A percentile compares a stretch with the other conserved stretches of the same genome.
These are phyloP conservation scores for Drosophila subobscura DNA, from an alignment of 1,140 invertebrate species.

Conservation along the genomic window DNA sequence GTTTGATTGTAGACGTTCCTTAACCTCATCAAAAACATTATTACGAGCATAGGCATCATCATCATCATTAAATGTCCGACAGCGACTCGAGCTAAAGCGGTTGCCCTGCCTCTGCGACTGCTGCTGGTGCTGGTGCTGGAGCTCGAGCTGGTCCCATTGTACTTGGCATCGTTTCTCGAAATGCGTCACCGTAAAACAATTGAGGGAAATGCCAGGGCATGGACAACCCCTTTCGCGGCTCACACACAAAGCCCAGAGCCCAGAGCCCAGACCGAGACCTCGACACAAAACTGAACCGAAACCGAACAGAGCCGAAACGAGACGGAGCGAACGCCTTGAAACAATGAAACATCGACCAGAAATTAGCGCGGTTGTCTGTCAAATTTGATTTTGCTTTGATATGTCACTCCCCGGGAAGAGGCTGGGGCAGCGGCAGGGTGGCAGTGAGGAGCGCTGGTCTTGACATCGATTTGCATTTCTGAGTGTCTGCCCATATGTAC, in stretches of 20 bases:
- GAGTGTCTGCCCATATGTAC: slow-evolving; percentile 5
- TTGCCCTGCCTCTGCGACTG: too few species aligned
- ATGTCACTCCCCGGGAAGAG: slow-evolving; percentile 51
- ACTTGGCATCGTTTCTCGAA: slow-evolving; percentile 37
- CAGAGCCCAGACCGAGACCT: not conserved
- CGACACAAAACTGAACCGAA: slow-evolving; percentile 2
- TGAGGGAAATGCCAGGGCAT: slow-evolving; percentile 44
- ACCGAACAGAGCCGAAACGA: slow-evolving; percentile 22
- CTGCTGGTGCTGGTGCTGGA: too few species aligned
- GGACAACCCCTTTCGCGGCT: slow-evolving; percentile 6
- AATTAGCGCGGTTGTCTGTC: slow-evolving; percentile 83
- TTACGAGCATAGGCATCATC: slow-evolving; percentile 24
- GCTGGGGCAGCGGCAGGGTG: not conserved
- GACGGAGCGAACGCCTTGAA: slow-evolving; percentile 70
- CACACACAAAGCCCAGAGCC: slow-evolving; percentile 6
- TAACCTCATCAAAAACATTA: slow-evolving; percentile 16
- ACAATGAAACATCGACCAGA: slow-evolving; percentile 79
- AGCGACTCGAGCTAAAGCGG: too few species aligned
- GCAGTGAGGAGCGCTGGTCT: slow-evolving; percentile 14
- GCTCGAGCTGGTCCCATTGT: slow-evolving; percentile 9
- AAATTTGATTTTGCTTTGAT: slow-evolving; percentile 81
- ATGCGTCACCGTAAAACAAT: slow-evolving; percentile 71
- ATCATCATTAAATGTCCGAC: slow-evolving; percentile 4
- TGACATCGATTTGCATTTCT: slow-evolving; percentile 62
- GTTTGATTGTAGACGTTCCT: slow-evolving; percentile 44